Percentiles rank a stretch among this genome's conserved stretches.
These are phyloP conservation scores for Platynereis dumerilii DNA, from an alignment of 2,888 invertebrate species.

Conservation along the genomic window DNA sequence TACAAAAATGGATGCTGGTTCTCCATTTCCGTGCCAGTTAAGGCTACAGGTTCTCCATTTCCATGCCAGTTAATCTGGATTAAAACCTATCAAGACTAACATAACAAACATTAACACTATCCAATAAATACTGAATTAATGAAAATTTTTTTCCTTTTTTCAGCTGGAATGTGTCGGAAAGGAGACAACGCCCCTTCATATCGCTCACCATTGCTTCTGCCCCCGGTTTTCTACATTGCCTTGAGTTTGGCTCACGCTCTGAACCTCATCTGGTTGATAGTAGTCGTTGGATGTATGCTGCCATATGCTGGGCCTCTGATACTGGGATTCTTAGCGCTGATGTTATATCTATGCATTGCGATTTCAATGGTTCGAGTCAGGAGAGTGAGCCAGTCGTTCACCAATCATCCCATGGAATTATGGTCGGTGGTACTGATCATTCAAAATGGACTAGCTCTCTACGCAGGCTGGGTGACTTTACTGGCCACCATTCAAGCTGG, in stretches of 20 bases:
- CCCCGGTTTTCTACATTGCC: conserved; percentile 37
- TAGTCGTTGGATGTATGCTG: conserved; percentile 44
- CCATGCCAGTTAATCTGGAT: no score
- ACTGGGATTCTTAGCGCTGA: conserved; percentile 39
- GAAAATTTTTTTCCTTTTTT: no score
- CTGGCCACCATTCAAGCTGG: conserved; percentile 43
- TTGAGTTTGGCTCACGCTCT: conserved; percentile 40
- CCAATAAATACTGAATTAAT: no score
- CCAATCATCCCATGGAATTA: conserved; percentile 34
- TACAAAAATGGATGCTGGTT: no score
- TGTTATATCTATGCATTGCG: conserved; percentile 43
- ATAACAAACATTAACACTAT: no score
- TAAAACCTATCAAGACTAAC: no score
- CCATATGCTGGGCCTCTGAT: conserved; percentile 37
- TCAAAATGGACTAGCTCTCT: conserved; percentile 42
- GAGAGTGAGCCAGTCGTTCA: background rate
- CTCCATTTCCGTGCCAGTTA: no score
- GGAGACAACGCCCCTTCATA: conserved; percentile 44
- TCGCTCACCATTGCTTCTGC: conserved; percentile 40
- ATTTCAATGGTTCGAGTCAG: conserved; percentile 38
- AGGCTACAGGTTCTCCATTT: no score
- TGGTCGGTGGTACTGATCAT: conserved; percentile 49
- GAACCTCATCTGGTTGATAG: conserved; percentile 47
- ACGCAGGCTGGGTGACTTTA: conserved; percentile 46
- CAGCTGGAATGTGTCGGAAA: conserved; percentile 38